Conservation (phyloP, 2,113 vertebrate species). For the Sus scrofa region T2T-Sscrofa CM000814.6:136461001-136461500, state of each 20-base stretch:
- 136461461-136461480: neutral
- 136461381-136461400: accelerated
- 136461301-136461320: neutral
- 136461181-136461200: neutral
- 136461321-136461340: neutral
- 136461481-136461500: accelerated
- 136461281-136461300: neutral
- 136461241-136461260: neutral
- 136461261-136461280: neutral
- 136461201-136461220: neutral
- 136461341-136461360: neutral
- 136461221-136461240: neutral
- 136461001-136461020: accelerated
- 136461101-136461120: accelerated
- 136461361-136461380: neutral
- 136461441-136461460: no score
- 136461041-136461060: neutral
- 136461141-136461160: neutral
- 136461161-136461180: neutral
- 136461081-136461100: neutral
- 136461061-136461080: neutral
- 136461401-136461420: neutral
- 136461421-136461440: neutral
- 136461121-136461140: neutral
- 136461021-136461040: neutral